Evolutionary conservation across 2,113 vertebrate species (phyloP), one percentile per base, ranked within the genome.

Genomic region (Xenotilapia leptura): DNA sequence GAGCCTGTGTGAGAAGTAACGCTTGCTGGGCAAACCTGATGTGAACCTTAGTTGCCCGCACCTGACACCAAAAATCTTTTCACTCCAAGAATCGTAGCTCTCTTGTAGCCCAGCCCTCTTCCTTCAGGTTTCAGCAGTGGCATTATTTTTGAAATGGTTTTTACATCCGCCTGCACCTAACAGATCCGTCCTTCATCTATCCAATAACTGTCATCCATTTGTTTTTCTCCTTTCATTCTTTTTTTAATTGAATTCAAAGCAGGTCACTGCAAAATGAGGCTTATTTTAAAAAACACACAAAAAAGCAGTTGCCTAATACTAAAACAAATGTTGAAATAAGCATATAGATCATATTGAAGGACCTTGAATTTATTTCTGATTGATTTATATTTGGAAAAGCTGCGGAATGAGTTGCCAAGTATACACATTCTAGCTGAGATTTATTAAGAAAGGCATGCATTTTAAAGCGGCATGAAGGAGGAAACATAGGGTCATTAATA

Each of bases 181-280:
- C 87, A 58, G 93, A 93, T 94, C 92, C 92, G 92, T 94, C 93
- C 93, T 93, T 89, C 79, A 85, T 90, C 82, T 83, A 6, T 83
- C 89, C 65, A 79, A 85, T 77, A 38, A 68, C 36, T 89, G 62
- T 88, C 81, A 73, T 90, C 86, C 81, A 70, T 88, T 90, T 90
- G 73, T 87, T 84, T 91, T 80, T 83, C 40, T 86, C 56, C n/a
- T 80, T 82, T 79, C 2, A 31, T 51, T 23, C 75, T 86, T 56
- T 70, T 36, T 73, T 77, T 26, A 47, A 80, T 84, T 83, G 53
- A 40, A 55, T 85, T 89, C 19, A 56, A 83, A 90, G 54, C 42
- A 87, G 87, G 73, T 60, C 38, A 19, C 83, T 86, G 89, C 90
- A 86, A 86, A 86, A 55, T 51, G 33, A 56, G 54, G 83, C 56